A percentile compares a stretch with the other conserved stretches of the same genome.
These are phyloP conservation scores for Eutolmus rufibarbis DNA, from an alignment of 2,888 invertebrate species.

Conservation along the genomic window DNA sequence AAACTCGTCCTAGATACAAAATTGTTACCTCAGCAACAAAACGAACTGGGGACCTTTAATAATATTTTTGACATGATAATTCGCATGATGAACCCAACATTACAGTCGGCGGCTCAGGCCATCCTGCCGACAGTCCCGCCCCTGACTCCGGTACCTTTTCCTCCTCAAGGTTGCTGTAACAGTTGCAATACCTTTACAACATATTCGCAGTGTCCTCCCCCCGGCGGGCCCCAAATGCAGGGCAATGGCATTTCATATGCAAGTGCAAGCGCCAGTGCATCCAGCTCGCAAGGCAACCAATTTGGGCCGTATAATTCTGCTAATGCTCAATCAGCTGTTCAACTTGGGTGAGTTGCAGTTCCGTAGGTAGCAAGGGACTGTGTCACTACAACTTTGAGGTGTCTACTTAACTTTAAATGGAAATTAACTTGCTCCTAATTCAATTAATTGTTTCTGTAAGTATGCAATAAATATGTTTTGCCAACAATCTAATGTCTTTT, in stretches of 20 bases:
- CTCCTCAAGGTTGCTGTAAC: background rate
- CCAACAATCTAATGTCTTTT: background rate
- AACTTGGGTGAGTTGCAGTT: background rate
- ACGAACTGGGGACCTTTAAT: background rate
- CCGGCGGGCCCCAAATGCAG: background rate
- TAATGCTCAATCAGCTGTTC: constrained; percentile 8
- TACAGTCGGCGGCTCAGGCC: background rate
- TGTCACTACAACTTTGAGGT: background rate
- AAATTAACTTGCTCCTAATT: background rate
- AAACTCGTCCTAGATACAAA: background rate
- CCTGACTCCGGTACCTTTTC: background rate
- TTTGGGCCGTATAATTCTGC: background rate
- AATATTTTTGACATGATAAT: background rate
- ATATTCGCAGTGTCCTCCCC: background rate
- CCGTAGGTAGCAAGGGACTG: background rate
- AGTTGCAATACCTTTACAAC: background rate
- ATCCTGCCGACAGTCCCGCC: background rate
- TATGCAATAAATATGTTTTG: background rate
- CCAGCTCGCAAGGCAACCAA: background rate
- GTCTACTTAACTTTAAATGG: background rate
- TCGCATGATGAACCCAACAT: background rate
- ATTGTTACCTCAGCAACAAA: background rate
- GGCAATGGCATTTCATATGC: background rate
- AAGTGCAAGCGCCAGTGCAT: background rate
- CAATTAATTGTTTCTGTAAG: background rate